A percentile compares a stretch with the other conserved stretches of the same genome.
Conservation (phyloP, 2,888 invertebrate species). For the Phyllotreta striolata region DNA sequence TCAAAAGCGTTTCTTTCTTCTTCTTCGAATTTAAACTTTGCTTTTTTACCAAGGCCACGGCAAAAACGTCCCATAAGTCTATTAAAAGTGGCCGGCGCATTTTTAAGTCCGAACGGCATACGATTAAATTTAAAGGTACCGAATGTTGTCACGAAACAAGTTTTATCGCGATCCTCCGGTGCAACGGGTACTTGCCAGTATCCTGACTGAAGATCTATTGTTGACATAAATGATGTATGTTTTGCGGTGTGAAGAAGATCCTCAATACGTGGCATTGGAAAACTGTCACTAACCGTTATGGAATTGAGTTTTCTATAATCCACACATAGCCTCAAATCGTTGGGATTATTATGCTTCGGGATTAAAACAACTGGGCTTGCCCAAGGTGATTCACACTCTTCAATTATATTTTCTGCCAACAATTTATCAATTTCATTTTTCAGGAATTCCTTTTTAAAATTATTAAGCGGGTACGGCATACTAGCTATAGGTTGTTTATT, state of each 20-base stretch:
- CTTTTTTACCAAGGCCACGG: too few species aligned
- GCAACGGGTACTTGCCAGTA: constrained; percentile 14
- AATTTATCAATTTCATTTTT: constrained; percentile 47
- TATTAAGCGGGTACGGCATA: constrained; percentile 6
- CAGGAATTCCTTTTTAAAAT: constrained; percentile 31
- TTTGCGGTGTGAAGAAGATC: constrained; percentile 38
- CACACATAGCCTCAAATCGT: constrained; percentile 32
- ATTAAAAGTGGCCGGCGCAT: constrained; percentile 43
- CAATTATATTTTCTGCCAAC: constrained; percentile 50
- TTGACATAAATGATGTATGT: too few species aligned
- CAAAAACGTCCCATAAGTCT: constrained; percentile 39
- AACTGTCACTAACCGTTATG: constrained; percentile 35
- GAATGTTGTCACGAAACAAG: constrained; percentile 44
- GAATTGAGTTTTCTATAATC: constrained; percentile 38
- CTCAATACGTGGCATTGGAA: constrained; percentile 37
- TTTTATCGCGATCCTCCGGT: constrained; percentile 19
- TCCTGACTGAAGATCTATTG: too few species aligned
- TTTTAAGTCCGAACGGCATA: constrained; percentile 43
- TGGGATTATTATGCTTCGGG: constrained; percentile 47
- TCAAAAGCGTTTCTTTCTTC: constrained; percentile 22
- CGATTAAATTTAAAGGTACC: too few species aligned
- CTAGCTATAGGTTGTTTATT: constrained; percentile 8
- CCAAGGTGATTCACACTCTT: constrained; percentile 56
- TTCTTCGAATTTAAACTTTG: constrained; percentile 22
- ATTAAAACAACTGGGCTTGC: constrained; percentile 52